Evolutionary conservation across 2,888 invertebrate species (phyloP).

Genomic region (Eupithecia dodoneata): DNA sequence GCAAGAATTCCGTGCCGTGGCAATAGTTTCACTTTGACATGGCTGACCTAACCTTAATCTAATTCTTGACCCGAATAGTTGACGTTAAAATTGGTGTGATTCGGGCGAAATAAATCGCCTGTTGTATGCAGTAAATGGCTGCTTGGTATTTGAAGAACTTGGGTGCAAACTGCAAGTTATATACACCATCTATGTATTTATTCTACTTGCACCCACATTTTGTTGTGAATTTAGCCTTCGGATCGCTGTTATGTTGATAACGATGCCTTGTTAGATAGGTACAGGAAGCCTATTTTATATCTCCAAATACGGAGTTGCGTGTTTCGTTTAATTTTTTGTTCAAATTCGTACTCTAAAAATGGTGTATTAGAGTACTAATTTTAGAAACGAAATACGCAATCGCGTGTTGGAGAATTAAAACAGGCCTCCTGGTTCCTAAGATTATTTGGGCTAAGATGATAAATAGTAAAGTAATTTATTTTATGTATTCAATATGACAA

Average conservation of each 20-base stretch:
- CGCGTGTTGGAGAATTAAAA: no score
- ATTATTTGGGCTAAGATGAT: no score
- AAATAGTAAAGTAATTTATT: no score
- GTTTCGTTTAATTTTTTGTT: no score
- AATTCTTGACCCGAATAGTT: slow-evolving; percentile 55
- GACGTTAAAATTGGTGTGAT: slow-evolving; percentile 41
- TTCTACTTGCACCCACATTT: neutral
- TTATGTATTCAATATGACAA: neutral
- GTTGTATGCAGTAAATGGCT: slow-evolving; percentile 25
- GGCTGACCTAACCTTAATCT: slow-evolving; percentile 59
- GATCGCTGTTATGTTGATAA: neutral
- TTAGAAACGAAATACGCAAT: no score
- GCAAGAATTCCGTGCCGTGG: slow-evolving; percentile 79
- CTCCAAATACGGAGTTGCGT: no score
- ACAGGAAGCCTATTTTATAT: neutral
- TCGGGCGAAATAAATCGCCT: slow-evolving; percentile 31
- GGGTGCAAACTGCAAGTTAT: slow-evolving; percentile 1
- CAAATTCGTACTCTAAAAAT: no score
- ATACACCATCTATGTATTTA: neutral
- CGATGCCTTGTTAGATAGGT: neutral
- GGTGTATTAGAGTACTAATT: no score
- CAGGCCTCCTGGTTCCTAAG: no score
- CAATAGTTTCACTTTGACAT: slow-evolving; percentile 57
- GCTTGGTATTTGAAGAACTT: slow-evolving; percentile 20
- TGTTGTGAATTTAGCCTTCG: neutral